These are phyloP conservation scores for Macquaria ambigua DNA, from an alignment of 2,113 vertebrate species.

Conservation along the genomic window DNA sequence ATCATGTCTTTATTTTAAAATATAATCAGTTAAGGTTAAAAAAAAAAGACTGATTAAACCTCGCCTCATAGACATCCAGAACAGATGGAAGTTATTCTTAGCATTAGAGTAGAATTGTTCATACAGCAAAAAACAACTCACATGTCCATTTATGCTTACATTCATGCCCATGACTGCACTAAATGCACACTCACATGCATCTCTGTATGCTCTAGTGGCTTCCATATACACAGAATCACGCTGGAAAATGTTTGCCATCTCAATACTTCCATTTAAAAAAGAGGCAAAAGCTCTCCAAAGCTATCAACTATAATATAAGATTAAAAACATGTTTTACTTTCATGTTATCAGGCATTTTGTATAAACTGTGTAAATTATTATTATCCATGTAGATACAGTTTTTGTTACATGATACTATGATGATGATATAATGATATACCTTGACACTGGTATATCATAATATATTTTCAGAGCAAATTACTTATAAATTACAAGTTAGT, in stretches of 20 bases:
- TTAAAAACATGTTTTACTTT: background rate
- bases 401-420: background rate
- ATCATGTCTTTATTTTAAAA: background rate
- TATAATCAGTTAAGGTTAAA: background rate
- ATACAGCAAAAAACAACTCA: conserved; percentile 52
- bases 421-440: background rate
- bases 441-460: background rate
- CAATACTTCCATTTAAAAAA: background rate
- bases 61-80: background rate
- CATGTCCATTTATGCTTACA: conserved; percentile 39
- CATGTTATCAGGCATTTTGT: background rate
- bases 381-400: background rate
- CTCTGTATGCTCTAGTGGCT: conserved; percentile 44
- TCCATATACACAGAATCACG: conserved; percentile 1
- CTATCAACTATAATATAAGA: background rate
- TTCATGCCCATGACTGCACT: conserved; percentile 55
- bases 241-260: background rate
- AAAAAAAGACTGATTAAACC: background rate
- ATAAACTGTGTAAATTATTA: background rate
- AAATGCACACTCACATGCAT: conserved; percentile 33
- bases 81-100: conserved; percentile 57
- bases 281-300: background rate
- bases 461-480: background rate
- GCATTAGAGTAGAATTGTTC: conserved; percentile 38
- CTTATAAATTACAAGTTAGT: background rate